Base-by-base conservation (phyloP, 2,113 vertebrate genomes). In the Pseudorasbora parva region DNA sequence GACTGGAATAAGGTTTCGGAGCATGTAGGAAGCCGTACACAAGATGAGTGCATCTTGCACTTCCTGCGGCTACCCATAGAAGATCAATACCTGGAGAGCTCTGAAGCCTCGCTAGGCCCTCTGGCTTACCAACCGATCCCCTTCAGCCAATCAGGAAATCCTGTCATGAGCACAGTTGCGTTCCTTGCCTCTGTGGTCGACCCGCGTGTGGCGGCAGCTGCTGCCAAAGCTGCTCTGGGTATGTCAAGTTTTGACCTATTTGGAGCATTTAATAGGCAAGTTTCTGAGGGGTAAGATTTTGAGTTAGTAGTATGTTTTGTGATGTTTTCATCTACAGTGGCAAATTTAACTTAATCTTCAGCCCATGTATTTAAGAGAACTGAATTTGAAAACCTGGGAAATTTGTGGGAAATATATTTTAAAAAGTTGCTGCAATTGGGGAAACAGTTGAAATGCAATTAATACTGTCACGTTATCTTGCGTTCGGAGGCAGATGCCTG, bases 1-100 rank as follows among this genome's bases (percentile, higher is more conserved):
- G 97, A 99, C 92, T 99, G 98, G 98, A 99, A 99, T 92, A 99
- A 99, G 87, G 98, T 99, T 68, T 99, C 97, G 0, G 98, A 99
- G 93, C 98, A 99, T 0, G 95, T 99, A 0, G 98, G 97, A 21
- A 99, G 97, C 71, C 96, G 97, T 21, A 99, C 98, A 2, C 98
- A 99, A 82, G 97, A 99, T 3, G 98, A 99, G 89, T 99, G 98
- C 85, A 99, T 99, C 80, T 95, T 99, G 11, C 97, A 99, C 84
- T 99, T 99, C 83, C 90, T 99, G 87, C 91, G 98, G 0, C 95
- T 99, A 15, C 98, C 98, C 5, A 99, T 99, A 1, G 98, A 99
- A 74, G 97, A 99, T 37, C 98, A 97, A 0, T 99, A 98, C 87
- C 90, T 99, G 89, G 98, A 99, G 93, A 96, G 95, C 85, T 96